Evolutionary conservation across 2,888 invertebrate genomes (phyloP).

Genomic region (Siphonodentalium dalli): DNA sequence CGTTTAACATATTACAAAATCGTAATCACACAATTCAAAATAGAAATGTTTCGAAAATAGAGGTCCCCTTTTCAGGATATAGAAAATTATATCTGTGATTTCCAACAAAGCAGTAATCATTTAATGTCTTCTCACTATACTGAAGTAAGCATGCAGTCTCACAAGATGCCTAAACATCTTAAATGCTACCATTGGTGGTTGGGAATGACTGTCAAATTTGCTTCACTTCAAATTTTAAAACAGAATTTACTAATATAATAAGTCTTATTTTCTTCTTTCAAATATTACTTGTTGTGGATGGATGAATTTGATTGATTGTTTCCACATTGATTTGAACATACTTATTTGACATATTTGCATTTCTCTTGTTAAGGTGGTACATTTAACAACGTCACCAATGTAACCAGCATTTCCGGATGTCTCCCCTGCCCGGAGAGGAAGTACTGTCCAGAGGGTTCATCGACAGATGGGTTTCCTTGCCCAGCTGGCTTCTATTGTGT

Average conservation of each 20-base stretch:
- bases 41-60: too few species aligned
- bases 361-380: conserved; percentile 46
- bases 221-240: not conserved
- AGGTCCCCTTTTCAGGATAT: too few species aligned
- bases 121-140: too few species aligned
- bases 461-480: conserved; percentile 35
- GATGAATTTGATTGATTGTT: not conserved
- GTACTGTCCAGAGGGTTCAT: conserved; percentile 44
- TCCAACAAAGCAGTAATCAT: too few species aligned
- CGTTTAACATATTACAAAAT: too few species aligned
- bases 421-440: conserved; percentile 41
- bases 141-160: too few species aligned
- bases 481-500: conserved; percentile 55
- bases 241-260: not conserved
- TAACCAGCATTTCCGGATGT: conserved; percentile 39
- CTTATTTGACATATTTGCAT: not conserved
- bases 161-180: too few species aligned
- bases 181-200: too few species aligned
- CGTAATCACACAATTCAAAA: too few species aligned
- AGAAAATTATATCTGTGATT: too few species aligned
- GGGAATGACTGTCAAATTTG: not conserved
- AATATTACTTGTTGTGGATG: not conserved
- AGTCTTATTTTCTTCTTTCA: not conserved
- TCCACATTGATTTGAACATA: not conserved
- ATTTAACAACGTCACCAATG: conserved; percentile 43